phyloP scores from a whole-genome alignment of 2,888 invertebrate species.

The Stegana nigrithorax region DNA sequence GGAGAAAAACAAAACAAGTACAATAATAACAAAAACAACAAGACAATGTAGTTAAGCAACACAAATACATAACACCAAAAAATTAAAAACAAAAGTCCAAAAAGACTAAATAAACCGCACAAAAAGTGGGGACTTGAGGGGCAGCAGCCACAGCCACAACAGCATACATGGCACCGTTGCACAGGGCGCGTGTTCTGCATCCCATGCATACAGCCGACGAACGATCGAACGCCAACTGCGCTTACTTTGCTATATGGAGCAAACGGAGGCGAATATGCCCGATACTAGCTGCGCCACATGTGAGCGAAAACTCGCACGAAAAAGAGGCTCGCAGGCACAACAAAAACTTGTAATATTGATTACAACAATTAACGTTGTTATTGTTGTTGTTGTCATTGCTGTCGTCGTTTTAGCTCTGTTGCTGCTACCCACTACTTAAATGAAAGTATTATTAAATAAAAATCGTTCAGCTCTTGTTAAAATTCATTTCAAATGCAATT shows the following conservation, averaged over 20 bases:
- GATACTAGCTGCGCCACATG: slow-evolving; percentile 41
- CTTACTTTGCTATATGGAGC: slow-evolving; percentile 3
- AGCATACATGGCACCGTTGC: background rate
- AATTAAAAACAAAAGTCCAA: background rate
- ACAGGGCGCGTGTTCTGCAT: background rate
- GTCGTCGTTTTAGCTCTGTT: background rate
- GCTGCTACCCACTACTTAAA: background rate
- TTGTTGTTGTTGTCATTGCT: slow-evolving; percentile 20
- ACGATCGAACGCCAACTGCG: background rate
- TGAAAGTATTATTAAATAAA: slow-evolving; percentile 2
- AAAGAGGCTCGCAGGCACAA: slow-evolving; percentile 23
- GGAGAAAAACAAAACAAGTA: slow-evolving; percentile 7
- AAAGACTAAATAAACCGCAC: background rate
- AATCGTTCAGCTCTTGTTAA: background rate
- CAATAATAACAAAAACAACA: slow-evolving; percentile 6
- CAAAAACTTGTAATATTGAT: slow-evolving; percentile 56
- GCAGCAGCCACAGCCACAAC: background rate
- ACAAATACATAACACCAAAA: background rate
- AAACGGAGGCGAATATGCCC: background rate
- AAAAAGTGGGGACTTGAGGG: slow-evolving; percentile 4
- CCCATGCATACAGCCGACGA: background rate
- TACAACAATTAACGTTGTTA: slow-evolving; percentile 42
- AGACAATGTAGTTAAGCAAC: background rate
- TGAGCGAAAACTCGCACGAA: slow-evolving; percentile 19
- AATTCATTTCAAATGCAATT: slow-evolving; percentile 39